Percentiles rank a stretch among this genome's conserved stretches.
These are phyloP conservation scores for Drosophila leontia DNA, from an alignment of 1,140 invertebrate species.

Conservation along the genomic window DNA sequence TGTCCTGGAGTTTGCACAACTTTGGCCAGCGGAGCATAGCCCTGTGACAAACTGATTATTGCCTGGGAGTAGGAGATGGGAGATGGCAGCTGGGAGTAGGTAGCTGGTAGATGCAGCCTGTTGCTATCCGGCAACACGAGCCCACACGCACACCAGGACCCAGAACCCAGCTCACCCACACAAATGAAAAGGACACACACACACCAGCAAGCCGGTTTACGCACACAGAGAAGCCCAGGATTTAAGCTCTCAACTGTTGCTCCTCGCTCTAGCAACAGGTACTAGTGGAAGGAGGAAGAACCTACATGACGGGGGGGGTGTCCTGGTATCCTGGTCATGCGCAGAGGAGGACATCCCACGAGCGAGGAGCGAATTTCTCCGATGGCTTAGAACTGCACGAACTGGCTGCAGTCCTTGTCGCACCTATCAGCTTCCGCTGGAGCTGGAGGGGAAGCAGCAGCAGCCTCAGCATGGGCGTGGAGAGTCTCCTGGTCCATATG, in stretches of 20 bases:
- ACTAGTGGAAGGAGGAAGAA: conserved; percentile 19
- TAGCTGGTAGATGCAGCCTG: conserved; percentile 8
- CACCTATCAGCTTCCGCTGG: conserved; percentile 21
- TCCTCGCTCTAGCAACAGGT: conserved; percentile 84
- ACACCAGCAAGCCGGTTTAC: conserved; percentile 30
- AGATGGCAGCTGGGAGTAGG: not conserved
- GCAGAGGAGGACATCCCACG: conserved; percentile 1
- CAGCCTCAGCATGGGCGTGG: not conserved
- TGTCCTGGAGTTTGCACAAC: conserved; percentile 29
- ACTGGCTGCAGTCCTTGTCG: conserved; percentile 5
- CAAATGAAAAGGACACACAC: not conserved
- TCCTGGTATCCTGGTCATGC: conserved; percentile 31
- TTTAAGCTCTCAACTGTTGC: conserved; percentile 76
- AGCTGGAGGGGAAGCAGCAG: not conserved
- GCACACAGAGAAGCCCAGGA: conserved; percentile 7
- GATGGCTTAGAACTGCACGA: conserved; percentile 16
- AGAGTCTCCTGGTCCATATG: not conserved
- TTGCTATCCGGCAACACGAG: conserved; percentile 10
- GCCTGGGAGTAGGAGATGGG: conserved; percentile 9
- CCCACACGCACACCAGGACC: conserved; percentile 15
- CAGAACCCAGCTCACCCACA: conserved; percentile 14
- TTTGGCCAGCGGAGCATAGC: conserved; percentile 39
- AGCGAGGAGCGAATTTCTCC: not conserved
- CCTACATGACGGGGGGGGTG: not conserved
- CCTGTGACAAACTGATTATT: conserved; percentile 56